Evolutionary conservation across 2,797 vertebrate species (phyloP).

Genomic region (Sebastes hubbsi): DNA sequence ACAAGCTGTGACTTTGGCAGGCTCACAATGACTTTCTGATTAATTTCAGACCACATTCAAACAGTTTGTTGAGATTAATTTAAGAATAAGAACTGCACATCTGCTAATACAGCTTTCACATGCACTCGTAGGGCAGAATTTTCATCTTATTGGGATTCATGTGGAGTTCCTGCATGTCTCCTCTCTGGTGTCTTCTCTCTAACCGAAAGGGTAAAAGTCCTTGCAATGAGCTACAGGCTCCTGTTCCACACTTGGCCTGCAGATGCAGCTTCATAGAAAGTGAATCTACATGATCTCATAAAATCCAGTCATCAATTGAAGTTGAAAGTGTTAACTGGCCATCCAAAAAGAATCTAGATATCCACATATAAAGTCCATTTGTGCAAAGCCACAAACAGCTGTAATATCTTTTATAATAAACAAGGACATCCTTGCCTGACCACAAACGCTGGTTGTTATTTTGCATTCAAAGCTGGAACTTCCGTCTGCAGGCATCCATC

Average conservation of each 20-base stretch:
- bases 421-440: not conserved
- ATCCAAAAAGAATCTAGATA: not conserved
- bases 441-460: not conserved
- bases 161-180: not conserved
- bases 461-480: constrained; percentile 90
- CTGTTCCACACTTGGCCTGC: not conserved
- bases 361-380: constrained; percentile 16
- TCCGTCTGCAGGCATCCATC: constrained; percentile 96
- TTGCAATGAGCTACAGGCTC: not conserved
- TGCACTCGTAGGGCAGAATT: not conserved
- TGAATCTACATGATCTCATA: not conserved
- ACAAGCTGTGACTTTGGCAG: not conserved
- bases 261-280: not conserved
- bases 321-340: not conserved
- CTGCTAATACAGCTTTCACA: not conserved
- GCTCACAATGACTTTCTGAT: not conserved
- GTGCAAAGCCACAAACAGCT: constrained; percentile 23
- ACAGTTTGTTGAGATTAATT: not conserved
- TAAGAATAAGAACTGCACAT: not conserved
- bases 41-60: not conserved
- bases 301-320: not conserved
- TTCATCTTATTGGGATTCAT: not conserved
- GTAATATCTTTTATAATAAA: not conserved
- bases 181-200: not conserved
- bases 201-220: not conserved